phyloP scores from a whole-genome alignment of 2,113 vertebrate species.

The Cochlearius cochlearius region DNA sequence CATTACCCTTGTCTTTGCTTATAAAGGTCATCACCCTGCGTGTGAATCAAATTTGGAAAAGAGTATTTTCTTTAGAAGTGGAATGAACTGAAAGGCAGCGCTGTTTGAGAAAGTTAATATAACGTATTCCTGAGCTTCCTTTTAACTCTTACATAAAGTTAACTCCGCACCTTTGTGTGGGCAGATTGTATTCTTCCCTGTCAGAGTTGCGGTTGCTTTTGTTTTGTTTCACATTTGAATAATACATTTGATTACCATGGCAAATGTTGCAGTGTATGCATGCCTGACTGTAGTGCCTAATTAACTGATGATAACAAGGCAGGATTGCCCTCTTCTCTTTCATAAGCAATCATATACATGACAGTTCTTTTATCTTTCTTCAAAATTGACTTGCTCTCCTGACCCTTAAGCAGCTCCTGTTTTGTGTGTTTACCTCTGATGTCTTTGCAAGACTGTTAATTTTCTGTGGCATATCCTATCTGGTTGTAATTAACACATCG shows the following conservation, averaged over 20 bases:
- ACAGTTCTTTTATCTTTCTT: slow-evolving; percentile 81
- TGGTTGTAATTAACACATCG: slow-evolving; percentile 81
- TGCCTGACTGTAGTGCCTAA: slow-evolving; percentile 80
- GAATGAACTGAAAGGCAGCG: not conserved
- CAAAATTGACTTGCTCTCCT: slow-evolving; percentile 80
- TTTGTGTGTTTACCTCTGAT: slow-evolving; percentile 78
- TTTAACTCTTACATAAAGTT: not conserved
- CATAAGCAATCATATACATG: slow-evolving; percentile 73
- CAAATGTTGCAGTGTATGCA: slow-evolving; percentile 64
- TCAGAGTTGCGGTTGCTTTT: slow-evolving; percentile 61
- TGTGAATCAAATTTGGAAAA: slow-evolving; percentile 9
- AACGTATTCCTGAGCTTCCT: not conserved
- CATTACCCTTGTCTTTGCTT: slow-evolving; percentile 26
- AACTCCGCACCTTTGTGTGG: slow-evolving; percentile 44
- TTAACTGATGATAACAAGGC: slow-evolving; percentile 84
- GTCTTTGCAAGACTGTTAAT: slow-evolving; percentile 78
- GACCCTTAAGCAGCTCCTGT: slow-evolving; percentile 73
- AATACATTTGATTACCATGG: slow-evolving; percentile 81
- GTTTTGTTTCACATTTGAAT: slow-evolving; percentile 74
- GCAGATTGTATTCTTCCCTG: slow-evolving; percentile 38
- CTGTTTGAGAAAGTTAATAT: not conserved
- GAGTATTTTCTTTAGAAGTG: not conserved
- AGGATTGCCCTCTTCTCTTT: slow-evolving; percentile 78
- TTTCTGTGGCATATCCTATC: slow-evolving; percentile 78
- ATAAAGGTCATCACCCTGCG: not conserved